Conservation (phyloP, 2,797 vertebrate species). For the Gallinago nigripennis region DNA sequence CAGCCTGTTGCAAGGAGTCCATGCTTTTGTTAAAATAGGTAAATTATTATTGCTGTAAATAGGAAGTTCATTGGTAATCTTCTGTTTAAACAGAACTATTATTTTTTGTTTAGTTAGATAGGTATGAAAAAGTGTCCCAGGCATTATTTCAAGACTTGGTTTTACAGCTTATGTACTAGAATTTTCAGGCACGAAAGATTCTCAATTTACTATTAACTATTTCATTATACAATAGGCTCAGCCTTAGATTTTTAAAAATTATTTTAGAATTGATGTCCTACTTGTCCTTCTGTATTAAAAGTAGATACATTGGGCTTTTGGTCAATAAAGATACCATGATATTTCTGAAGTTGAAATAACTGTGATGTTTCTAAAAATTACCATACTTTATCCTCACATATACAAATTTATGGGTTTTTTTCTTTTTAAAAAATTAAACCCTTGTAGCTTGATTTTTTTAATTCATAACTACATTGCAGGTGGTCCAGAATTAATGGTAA, state of each 20-base stretch:
- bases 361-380: constrained; percentile 33
- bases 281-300: background rate
- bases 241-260: background rate
- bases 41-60: background rate
- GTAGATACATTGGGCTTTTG: background rate
- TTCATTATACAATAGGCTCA: background rate
- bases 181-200: background rate
- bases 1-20: background rate
- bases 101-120: background rate
- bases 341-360: background rate
- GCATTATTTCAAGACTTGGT: background rate
- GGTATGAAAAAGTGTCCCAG: background rate
- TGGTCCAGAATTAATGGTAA: constrained; percentile 54
- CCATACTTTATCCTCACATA: background rate
- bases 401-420: constrained; percentile 6
- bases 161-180: background rate
- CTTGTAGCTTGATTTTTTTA: constrained; percentile 44
- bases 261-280: background rate
- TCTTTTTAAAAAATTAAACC: background rate
- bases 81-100: background rate
- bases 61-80: background rate
- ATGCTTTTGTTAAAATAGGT: background rate
- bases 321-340: background rate
- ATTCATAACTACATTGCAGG: constrained; percentile 51
- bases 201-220: background rate